Base-by-base conservation (phyloP, 2,113 vertebrate genomes). In the Pseudopipra pipra region DNA sequence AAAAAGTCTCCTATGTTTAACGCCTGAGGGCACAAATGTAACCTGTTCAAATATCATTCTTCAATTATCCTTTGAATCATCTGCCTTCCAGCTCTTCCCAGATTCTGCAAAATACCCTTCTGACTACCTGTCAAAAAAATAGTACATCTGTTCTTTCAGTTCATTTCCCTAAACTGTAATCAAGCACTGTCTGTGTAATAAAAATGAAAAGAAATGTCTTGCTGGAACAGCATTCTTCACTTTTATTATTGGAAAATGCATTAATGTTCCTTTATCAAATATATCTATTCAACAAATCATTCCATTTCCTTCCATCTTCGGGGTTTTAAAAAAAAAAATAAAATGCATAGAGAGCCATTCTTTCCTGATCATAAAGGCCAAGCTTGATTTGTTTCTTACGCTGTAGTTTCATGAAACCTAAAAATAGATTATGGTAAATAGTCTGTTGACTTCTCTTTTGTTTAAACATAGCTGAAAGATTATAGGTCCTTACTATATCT, bases 121-220 rank as follows among this genome's bases (percentile, higher is more conserved):
- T 93, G 85, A 90, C 79, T 93, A 86, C 43, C 56, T 67, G 81
- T 90, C 43, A 84, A 91, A 95, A 94, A 93, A 91, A 76, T n/a
- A 90, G 52, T 90, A 55, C 92, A 61, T 75, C 68, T 91, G 70
- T 93, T 92, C 90, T 96, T 96, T 89, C 76, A 55, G 52, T 93
- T 95, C 90, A 85, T 95, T 94, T 96, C 88, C 95, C 90, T 90
- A 93, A 93, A 92, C 72, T 84, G 56, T 92, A 95, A 93, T 92
- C 85, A 86, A 88, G 85, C 61, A 65, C 65, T 81, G 61, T 90
- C 90, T 86, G 31, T 83, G 73, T 89, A 88, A 70, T 84, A 92
- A 84, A 96, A 94, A 75, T 52, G 73, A 86, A 93, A 92, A 89
- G 56, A 87, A 90, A 72, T 75, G 39, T 72, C 85, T 92, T 52